Conservation (phyloP, 1,140 invertebrate species). For the Temnothorax nylanderi region DNA sequence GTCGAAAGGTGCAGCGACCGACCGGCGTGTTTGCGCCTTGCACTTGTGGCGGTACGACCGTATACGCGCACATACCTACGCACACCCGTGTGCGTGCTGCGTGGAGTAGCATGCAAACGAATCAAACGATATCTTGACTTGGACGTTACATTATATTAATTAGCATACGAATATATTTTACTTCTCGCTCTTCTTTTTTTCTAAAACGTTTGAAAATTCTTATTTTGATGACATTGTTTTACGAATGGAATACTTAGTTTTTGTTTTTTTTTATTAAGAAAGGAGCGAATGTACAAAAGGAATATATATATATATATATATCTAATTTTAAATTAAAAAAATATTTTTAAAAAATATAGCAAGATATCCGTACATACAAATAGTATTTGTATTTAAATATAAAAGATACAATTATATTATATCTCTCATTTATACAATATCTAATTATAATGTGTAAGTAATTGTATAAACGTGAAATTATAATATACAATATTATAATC, state of each 20-base stretch:
- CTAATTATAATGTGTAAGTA: too few relatives aligned
- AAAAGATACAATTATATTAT: neutral
- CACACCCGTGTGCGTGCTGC: neutral
- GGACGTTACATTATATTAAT: neutral
- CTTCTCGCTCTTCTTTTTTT: neutral
- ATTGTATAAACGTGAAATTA: too few relatives aligned
- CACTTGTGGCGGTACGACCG: constrained; percentile 1
- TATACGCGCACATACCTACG: too few relatives aligned
- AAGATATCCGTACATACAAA: neutral
- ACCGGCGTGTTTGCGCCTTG: constrained; percentile 43
- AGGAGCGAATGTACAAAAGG: neutral
- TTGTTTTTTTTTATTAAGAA: neutral
- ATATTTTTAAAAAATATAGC: too few relatives aligned
- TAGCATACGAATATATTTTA: too few relatives aligned
- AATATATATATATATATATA: neutral
- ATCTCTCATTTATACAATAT: neutral
- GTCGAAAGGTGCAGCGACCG: constrained; percentile 69
- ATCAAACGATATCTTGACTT: neutral
- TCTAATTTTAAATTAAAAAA: neutral
- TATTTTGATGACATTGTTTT: neutral
- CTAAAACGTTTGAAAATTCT: neutral
- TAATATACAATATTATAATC: too few relatives aligned
- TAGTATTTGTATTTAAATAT: neutral
- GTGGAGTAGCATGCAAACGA: neutral
- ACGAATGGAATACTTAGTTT: neutral